Evolutionary conservation across 2,888 invertebrate species (phyloP).

Genomic region (Pecten maximus): DNA sequence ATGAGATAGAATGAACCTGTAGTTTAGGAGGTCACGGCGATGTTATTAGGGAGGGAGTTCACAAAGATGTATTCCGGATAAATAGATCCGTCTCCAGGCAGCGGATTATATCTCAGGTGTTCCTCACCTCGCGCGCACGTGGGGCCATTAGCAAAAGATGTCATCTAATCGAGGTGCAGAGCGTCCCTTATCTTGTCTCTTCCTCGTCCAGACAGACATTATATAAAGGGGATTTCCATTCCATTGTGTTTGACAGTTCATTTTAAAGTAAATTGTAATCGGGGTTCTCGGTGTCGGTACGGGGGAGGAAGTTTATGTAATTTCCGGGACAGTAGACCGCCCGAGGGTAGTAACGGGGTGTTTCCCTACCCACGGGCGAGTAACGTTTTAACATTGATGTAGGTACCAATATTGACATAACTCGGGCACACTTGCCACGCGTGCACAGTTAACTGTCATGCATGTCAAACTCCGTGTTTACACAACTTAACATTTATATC

Average conservation of each 20-base stretch:
- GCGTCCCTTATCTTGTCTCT: background rate
- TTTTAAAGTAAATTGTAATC: conserved; percentile 26
- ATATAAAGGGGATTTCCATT: background rate
- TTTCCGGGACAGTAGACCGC: background rate
- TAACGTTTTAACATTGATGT: background rate
- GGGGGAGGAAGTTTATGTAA: background rate
- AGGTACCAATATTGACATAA: background rate
- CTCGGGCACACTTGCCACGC: background rate
- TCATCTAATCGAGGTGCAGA: conserved; percentile 17
- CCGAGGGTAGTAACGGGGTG: background rate
- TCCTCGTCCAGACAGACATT: background rate
- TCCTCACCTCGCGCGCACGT: conserved; percentile 29
- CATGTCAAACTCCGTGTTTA: background rate
- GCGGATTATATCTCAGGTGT: conserved; percentile 26
- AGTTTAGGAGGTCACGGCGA: background rate
- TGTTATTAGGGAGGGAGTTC: background rate
- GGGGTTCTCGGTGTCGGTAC: background rate
- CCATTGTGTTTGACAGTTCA: conserved; percentile 4
- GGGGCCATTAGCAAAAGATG: conserved; percentile 21
- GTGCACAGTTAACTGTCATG: background rate
- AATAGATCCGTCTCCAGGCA: conserved; percentile 9
- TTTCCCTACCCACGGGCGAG: background rate
- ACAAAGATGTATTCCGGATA: background rate
- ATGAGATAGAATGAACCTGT: background rate
- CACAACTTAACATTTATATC: background rate